Evolutionary conservation across 2,113 vertebrate species (phyloP).

Genomic region (Falco punctatus): DNA sequence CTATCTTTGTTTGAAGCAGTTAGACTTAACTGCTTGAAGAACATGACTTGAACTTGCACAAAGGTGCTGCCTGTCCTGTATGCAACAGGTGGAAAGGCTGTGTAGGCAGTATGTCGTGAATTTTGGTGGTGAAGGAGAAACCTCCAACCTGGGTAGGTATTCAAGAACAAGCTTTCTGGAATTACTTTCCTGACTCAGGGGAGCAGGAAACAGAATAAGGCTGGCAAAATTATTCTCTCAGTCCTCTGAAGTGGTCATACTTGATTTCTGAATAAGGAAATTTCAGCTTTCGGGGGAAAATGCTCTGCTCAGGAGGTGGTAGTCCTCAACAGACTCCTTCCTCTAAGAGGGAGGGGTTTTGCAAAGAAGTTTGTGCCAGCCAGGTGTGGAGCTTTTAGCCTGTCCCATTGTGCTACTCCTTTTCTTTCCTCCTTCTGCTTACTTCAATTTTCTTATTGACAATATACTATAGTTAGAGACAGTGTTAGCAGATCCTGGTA

Average conservation of each 20-base stretch:
- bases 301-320: neutral
- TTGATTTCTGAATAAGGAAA: neutral
- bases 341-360: neutral
- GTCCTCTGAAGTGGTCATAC: neutral
- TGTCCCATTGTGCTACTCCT: neutral
- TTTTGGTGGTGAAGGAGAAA: neutral
- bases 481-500: neutral
- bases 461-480: neutral
- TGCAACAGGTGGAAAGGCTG: neutral
- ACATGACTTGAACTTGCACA: neutral
- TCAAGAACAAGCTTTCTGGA: neutral
- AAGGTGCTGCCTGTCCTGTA: neutral
- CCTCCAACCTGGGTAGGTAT: neutral
- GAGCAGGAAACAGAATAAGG: neutral
- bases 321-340: neutral
- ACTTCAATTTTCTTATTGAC: neutral
- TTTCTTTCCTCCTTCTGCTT: neutral
- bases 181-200: neutral
- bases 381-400: neutral
- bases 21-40: neutral
- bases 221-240: neutral
- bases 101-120: neutral
- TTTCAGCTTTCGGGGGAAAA: neutral
- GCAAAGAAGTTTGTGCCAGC: neutral
- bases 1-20: neutral